Base-by-base conservation (phyloP, 1,140 invertebrate genomes). In the Drosophila pallidifrons region DNA sequence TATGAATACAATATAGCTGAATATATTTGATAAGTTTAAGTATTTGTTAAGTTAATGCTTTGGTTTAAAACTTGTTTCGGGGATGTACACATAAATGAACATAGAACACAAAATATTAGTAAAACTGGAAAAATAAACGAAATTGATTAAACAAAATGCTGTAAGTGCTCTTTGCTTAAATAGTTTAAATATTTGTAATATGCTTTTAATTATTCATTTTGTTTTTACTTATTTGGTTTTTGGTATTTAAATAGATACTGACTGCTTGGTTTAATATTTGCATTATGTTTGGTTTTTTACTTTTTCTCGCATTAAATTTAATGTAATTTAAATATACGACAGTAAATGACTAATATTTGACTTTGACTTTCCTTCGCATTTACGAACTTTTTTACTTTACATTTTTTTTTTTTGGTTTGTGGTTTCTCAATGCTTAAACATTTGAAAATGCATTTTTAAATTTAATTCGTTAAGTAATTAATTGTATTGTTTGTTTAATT, bases 371-470 rank as follows among this genome's bases (percentile, higher is more conserved):
- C 61, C 58, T 64, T 61, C 43, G 11, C 45, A 57, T 51, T 70
- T 63, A 66, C 49, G 73, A 25, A 25, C 20, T 25, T 25, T 0
- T 25, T 66, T 72, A 52, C 20, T 15, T 54, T 47, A 38, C 13
- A n/a, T n/a, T n/a, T 15, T 55, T 2, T 32, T 47, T 13, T 47
- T 57, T 61, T 38, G 47, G 49, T 43, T 58, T 58, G 20, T 60
- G 59, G 75, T 81, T 67, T 52, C 20, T 25, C 81, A 85, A 86
- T 76, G 72, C 80, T 91, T 81, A 91, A 91, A 87, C 68, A 85
- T 81, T 90, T 91, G 82, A 82, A 87, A 91, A 91, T 91, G 82
- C 87, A 87, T 91, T 86, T 86, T 87, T 78, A 87, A 91, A 91
- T 75, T 79, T 87, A 78, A 75, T 87, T 75, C 68, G 67, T 69